Percentiles rank a stretch among this genome's conserved stretches.
Conservation (phyloP, 2,888 invertebrate genomes). For the Trissolcus brochymenae region DNA sequence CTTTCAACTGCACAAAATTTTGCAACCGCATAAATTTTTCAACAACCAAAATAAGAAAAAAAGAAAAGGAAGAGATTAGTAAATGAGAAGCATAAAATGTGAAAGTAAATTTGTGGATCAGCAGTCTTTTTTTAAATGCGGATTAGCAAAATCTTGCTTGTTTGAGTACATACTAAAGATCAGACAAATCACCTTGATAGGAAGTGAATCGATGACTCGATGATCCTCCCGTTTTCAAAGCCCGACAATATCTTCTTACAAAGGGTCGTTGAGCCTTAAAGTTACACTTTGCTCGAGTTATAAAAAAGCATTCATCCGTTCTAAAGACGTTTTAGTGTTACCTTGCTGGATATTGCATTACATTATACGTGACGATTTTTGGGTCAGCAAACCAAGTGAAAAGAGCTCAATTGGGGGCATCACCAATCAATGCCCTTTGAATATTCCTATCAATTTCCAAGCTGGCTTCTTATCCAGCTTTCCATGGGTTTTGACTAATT, state of each 20-base stretch:
- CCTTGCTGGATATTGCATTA: conserved; percentile 35
- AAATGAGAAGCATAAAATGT: no score
- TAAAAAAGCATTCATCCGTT: conserved; percentile 53
- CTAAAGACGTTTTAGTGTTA: conserved; percentile 45
- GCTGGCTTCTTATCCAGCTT: conserved; percentile 20
- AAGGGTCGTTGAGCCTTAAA: conserved; percentile 18
- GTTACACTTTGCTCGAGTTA: conserved; percentile 34
- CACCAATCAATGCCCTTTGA: conserved; percentile 53
- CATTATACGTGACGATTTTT: conserved; percentile 49
- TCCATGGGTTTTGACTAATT: conserved; percentile 24
- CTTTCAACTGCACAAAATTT: no score
- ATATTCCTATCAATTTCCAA: conserved; percentile 53
- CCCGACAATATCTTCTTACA: conserved; percentile 31
- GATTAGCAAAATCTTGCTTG: no score
- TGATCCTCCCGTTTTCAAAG: conserved; percentile 38
- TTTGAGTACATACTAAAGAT: no score
- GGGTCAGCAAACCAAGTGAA: conserved; percentile 50
- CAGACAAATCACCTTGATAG: no score
- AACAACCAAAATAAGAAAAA: no score
- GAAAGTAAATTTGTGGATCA: no score
- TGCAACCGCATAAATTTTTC: no score
- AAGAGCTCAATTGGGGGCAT: conserved; percentile 32
- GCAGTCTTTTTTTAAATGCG: no score
- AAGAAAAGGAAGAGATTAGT: no score
- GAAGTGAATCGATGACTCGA: conserved; percentile 26